Conservation (phyloP, 2,888 invertebrate genomes). For the Agonopterix heracliana region DNA sequence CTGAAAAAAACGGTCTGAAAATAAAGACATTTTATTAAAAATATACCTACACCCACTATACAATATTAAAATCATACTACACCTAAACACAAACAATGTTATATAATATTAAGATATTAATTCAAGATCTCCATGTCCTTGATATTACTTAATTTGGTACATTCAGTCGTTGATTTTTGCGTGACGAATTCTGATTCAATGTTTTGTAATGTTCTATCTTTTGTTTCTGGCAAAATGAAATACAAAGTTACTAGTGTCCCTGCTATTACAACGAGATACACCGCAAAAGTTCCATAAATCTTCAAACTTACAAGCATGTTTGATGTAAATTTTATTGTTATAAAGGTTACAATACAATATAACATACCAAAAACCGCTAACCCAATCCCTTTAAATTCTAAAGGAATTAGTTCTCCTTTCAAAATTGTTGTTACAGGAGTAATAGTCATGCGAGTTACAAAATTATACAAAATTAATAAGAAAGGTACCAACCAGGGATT, state of each 20-base stretch:
- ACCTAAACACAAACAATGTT: too few species aligned
- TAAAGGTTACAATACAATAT: not conserved
- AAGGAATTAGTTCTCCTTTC: not conserved
- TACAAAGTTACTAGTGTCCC: not conserved
- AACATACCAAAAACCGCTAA: not conserved
- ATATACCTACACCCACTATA: too few species aligned
- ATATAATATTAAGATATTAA: too few species aligned
- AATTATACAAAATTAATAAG: not conserved
- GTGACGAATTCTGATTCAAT: not conserved
- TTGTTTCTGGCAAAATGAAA: not conserved
- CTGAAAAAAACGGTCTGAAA: too few species aligned
- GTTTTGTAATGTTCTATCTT: not conserved
- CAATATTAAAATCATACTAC: too few species aligned
- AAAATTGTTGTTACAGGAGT: not conserved
- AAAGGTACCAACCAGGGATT: not conserved
- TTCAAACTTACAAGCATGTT: not conserved
- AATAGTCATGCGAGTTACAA: not conserved
- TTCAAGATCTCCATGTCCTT: too few species aligned
- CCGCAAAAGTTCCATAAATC: not conserved
- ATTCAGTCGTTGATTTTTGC: too few species aligned
- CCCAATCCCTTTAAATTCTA: not conserved
- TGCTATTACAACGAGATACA: not conserved
- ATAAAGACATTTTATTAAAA: too few species aligned
- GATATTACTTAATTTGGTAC: too few species aligned
- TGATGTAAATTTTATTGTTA: not conserved